Evolutionary conservation across 2,797 vertebrate species (phyloP).

Genomic region (Poecilia velifera): DNA sequence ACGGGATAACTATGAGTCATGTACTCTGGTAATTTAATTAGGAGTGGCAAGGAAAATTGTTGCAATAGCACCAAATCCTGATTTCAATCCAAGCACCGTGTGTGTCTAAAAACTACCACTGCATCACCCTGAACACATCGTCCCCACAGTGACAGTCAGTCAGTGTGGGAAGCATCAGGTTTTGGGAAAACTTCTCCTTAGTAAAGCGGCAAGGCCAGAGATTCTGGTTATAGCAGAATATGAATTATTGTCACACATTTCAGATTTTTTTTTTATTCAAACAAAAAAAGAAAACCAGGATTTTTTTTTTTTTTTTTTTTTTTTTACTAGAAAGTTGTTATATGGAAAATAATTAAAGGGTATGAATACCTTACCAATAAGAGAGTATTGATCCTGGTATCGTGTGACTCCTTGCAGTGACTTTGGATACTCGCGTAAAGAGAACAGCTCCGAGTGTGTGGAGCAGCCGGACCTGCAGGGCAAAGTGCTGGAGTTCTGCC

Average conservation of each 20-base stretch:
- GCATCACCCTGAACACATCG: background rate
- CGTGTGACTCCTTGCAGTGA: slow-evolving; percentile 80
- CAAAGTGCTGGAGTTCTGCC: slow-evolving; percentile 91
- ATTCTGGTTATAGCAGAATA: background rate
- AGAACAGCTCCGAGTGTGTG: slow-evolving; percentile 89
- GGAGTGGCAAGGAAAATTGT: background rate
- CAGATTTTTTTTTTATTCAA: background rate
- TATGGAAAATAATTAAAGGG: background rate
- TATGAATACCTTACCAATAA: background rate
- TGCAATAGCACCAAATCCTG: background rate
- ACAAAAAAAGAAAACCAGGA: background rate
- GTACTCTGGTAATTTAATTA: background rate
- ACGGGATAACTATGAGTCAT: background rate
- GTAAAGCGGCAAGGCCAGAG: background rate
- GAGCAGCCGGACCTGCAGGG: slow-evolving; percentile 90
- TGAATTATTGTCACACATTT: background rate
- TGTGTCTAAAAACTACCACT: background rate
- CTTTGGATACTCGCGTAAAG: slow-evolving; percentile 92
- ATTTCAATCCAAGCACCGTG: background rate
- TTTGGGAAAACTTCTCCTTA: background rate
- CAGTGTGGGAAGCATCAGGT: background rate
- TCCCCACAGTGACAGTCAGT: no score
- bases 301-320: background rate
- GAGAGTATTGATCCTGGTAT: background rate
- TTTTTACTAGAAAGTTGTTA: background rate